Evolutionary conservation across 2,797 vertebrate species (phyloP).

Genomic region (Coracias cyanogaster): DNA sequence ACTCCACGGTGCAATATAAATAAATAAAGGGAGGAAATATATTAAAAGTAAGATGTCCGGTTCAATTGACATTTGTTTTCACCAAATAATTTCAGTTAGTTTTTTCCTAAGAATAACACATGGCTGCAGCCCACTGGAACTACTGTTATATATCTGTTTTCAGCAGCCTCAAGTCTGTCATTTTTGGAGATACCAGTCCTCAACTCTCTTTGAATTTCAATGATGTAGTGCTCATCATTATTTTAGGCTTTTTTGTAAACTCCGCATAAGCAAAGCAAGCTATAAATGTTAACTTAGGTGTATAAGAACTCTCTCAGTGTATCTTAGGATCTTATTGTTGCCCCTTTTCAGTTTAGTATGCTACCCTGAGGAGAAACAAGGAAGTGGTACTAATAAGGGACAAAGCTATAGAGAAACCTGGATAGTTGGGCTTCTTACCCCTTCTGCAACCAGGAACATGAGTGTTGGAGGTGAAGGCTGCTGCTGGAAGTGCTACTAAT

Average conservation of each 20-base stretch:
- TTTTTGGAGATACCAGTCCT: not conserved
- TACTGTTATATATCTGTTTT: not conserved
- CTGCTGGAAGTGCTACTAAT: not conserved
- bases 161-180: not conserved
- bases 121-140: not conserved
- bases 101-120: conserved; percentile 25
- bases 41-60: not conserved
- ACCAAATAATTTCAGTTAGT: conserved; percentile 22
- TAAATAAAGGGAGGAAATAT: conserved; percentile 12
- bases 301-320: not conserved
- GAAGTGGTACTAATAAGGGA: not conserved
- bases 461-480: not conserved
- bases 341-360: not conserved
- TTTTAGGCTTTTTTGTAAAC: not conserved
- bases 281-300: not conserved
- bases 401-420: not conserved
- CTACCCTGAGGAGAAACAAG: not conserved
- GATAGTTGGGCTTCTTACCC: not conserved
- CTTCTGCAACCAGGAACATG: not conserved
- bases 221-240: not conserved
- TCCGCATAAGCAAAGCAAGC: not conserved
- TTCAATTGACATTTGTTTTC: conserved; percentile 47
- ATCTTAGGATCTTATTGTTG: not conserved
- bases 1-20: conserved; percentile 36
- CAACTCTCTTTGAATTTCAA: conserved; percentile 6